These are phyloP conservation scores for Eugnorisma glareosa DNA, from an alignment of 2,888 invertebrate genomes.

Conservation along the genomic window DNA sequence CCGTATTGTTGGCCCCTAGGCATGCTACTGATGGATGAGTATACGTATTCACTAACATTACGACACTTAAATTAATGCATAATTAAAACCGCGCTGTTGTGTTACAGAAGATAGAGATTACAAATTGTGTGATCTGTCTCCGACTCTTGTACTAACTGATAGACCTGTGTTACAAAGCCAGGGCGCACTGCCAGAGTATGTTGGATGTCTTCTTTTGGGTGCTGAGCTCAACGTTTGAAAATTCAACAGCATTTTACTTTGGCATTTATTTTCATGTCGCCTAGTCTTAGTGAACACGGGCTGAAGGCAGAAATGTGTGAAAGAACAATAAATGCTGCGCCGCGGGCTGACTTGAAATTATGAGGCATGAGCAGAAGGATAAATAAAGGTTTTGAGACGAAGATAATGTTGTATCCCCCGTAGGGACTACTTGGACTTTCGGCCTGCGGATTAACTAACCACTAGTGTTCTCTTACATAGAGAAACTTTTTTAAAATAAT, in stretches of 20 bases:
- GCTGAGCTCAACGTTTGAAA: too few species aligned
- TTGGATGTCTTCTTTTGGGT: not conserved
- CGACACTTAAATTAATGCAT: not conserved
- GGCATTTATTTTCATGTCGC: not conserved
- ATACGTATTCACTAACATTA: too few species aligned
- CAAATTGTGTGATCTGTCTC: not conserved
- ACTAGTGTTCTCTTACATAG: not conserved
- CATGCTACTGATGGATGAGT: not conserved
- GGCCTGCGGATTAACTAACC: not conserved
- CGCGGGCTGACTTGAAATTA: not conserved
- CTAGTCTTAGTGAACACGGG: not conserved
- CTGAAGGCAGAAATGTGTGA: not conserved
- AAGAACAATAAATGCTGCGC: not conserved
- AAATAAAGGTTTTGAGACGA: not conserved
- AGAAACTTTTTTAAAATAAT: not conserved
- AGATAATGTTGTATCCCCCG: not conserved
- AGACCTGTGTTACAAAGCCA: not conserved
- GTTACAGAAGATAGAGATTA: not conserved
- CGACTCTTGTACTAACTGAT: not conserved
- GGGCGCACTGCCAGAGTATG: not conserved
- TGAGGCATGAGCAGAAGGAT: not conserved
- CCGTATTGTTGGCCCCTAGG: not conserved
- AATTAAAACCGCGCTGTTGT: not conserved
- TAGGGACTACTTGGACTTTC: not conserved
- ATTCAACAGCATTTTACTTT: too few species aligned